Evolutionary conservation across 30 jellyfish, hydroid and myxozoan genomes (phyloP).

Genomic region (Turritopsis rubra): DNA sequence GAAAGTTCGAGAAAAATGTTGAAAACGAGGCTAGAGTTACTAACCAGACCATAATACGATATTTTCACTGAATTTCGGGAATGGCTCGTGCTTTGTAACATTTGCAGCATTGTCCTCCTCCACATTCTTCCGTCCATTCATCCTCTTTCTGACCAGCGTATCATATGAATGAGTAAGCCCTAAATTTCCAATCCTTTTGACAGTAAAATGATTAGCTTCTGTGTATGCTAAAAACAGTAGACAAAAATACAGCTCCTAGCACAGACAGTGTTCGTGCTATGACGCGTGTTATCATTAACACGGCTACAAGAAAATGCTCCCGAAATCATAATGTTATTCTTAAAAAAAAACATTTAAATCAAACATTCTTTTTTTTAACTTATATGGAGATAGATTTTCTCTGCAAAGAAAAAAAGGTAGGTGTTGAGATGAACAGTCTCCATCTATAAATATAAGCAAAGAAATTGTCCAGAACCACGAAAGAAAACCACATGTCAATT

Average conservation of each 20-base stretch:
- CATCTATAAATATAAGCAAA: background rate
- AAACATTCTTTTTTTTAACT: background rate
- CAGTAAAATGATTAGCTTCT: background rate
- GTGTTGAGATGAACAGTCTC: background rate
- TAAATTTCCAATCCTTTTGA: background rate
- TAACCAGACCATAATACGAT: background rate
- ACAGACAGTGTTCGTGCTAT: background rate
- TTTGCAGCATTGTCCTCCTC: background rate
- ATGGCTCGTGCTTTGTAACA: background rate
- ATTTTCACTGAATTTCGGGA: background rate
- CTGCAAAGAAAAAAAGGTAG: background rate
- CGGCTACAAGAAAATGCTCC: background rate
- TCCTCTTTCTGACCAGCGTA: background rate
- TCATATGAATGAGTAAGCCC: background rate
- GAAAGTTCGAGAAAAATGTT: no score
- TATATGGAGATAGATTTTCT: background rate
- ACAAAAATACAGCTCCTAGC: background rate
- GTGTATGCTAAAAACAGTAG: background rate
- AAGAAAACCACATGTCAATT: background rate
- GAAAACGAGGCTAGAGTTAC: background rate
- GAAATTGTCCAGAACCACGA: background rate
- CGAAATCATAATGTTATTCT: background rate
- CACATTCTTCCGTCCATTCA: background rate
- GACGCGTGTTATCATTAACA: background rate
- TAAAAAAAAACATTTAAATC: background rate